Evolutionary conservation across 37 sponge, comb jelly and placozoan genomes (phyloP).

Genomic region (Lycopodina hypogea): DNA sequence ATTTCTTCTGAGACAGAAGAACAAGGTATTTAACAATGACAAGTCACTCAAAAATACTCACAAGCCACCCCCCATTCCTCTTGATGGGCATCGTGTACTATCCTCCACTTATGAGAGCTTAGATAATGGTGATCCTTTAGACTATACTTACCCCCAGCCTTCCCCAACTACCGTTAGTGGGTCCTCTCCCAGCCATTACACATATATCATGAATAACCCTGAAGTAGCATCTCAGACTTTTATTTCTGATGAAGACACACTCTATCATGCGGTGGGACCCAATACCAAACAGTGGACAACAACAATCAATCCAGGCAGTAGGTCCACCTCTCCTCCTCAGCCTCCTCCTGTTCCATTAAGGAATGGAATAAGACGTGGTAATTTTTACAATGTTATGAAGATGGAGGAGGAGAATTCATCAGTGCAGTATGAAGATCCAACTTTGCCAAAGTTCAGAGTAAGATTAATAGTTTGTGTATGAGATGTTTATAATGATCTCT

Average conservation of each 20-base stretch:
- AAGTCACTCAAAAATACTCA: no score
- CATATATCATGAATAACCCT: neutral
- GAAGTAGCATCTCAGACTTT: no score
- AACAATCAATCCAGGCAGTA: no score
- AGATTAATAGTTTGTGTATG: no score
- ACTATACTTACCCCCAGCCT: slow-evolving; percentile 30
- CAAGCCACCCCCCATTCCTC: no score
- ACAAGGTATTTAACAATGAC: no score
- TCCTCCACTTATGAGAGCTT: slow-evolving; percentile 4
- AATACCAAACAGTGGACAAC: no score
- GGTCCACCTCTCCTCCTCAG: neutral
- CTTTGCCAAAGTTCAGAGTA: slow-evolving; percentile 11
- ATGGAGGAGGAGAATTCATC: neutral
- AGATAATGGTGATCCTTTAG: neutral
- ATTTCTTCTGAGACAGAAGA: no score
- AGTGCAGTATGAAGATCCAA: slow-evolving; percentile 1
- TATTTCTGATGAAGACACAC: neutral
- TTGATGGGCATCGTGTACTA: no score
- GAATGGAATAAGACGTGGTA: neutral
- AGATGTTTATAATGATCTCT: no score
- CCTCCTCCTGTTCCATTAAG: no score
- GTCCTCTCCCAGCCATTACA: neutral
- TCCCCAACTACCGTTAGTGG: slow-evolving; percentile 17
- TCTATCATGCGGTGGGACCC: slow-evolving; percentile 16
- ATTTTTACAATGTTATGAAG: neutral